A percentile compares a stretch with the other conserved stretches of the same genome.
phyloP scores from a whole-genome alignment of 2,113 vertebrate species.

The Poicephalus gulielmi region DNA sequence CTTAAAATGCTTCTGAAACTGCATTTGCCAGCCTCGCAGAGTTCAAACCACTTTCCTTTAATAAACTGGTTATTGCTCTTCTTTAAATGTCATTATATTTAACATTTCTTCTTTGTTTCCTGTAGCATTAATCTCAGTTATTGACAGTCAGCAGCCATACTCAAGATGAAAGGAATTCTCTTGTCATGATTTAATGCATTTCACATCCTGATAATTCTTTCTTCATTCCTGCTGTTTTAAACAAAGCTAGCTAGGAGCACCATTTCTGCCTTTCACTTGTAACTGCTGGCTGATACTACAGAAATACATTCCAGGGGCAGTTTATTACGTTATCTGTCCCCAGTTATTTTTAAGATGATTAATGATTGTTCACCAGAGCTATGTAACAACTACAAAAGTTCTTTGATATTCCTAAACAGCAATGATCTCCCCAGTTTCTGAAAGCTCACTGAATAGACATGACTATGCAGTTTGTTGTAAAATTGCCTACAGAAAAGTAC shows the following conservation, averaged over 20 bases:
- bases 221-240: conserved; percentile 19
- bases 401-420: conserved; percentile 30
- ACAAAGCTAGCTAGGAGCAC: conserved; percentile 32
- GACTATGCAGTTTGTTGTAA: background rate
- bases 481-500: conserved; percentile 13
- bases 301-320: background rate
- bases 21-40: conserved; percentile 11
- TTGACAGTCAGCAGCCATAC: conserved; percentile 31
- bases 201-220: conserved; percentile 29
- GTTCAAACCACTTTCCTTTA: conserved; percentile 47
- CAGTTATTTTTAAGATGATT: conserved; percentile 12
- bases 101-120: conserved; percentile 54
- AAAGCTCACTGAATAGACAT: background rate
- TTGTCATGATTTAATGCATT: background rate
- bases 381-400: background rate
- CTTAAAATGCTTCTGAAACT: conserved; percentile 20
- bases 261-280: conserved; percentile 15
- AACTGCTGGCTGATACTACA: conserved; percentile 30
- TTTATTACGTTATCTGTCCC: conserved; percentile 32
- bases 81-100: conserved; percentile 47
- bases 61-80: conserved; percentile 44
- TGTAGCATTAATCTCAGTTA: conserved; percentile 34
- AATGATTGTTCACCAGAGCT: conserved; percentile 22
- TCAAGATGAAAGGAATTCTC: conserved; percentile 50
- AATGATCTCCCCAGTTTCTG: background rate